A percentile compares a stretch with the other conserved stretches of the same genome.
These are phyloP conservation scores for Iguana delicatissima DNA, from an alignment of 2,797 vertebrate species.

Conservation along the genomic window DNA sequence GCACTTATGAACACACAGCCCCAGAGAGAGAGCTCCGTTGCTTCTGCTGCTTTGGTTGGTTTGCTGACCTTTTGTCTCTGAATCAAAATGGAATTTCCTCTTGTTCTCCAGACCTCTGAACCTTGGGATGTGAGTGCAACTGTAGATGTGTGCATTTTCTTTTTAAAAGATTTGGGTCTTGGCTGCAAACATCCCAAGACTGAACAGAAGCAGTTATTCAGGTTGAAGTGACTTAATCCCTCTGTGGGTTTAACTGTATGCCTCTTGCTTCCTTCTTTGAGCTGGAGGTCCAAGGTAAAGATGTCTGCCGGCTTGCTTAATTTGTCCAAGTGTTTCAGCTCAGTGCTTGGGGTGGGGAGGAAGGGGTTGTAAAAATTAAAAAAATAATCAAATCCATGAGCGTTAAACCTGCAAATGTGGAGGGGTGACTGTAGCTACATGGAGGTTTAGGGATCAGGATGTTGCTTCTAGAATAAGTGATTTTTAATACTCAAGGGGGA, in stretches of 20 bases:
- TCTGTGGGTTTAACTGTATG: background rate
- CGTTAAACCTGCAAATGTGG: too few relatives aligned
- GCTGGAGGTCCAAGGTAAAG: too few relatives aligned
- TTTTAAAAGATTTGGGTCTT: background rate
- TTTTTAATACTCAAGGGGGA: too few relatives aligned
- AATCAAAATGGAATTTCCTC: background rate
- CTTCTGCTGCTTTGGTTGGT: background rate
- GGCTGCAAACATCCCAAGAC: background rate
- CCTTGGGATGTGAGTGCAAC: background rate
- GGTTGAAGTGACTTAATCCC: background rate
- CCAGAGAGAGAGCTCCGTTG: background rate
- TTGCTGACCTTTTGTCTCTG: background rate
- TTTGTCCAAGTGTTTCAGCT: background rate
- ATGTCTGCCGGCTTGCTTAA: background rate
- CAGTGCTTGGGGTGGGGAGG: background rate
- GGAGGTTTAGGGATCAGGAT: too few relatives aligned
- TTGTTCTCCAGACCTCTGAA: background rate
- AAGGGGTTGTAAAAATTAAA: too few relatives aligned
- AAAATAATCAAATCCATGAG: too few relatives aligned
- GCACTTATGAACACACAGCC: accelerated
- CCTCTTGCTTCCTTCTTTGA: background rate
- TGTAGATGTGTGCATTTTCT: background rate
- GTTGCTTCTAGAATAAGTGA: too few relatives aligned
- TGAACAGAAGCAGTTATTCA: background rate
- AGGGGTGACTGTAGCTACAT: too few relatives aligned